These are phyloP conservation scores for Fragariocoptes setiger DNA, from an alignment of 1,140 invertebrate species.

Conservation along the genomic window DNA sequence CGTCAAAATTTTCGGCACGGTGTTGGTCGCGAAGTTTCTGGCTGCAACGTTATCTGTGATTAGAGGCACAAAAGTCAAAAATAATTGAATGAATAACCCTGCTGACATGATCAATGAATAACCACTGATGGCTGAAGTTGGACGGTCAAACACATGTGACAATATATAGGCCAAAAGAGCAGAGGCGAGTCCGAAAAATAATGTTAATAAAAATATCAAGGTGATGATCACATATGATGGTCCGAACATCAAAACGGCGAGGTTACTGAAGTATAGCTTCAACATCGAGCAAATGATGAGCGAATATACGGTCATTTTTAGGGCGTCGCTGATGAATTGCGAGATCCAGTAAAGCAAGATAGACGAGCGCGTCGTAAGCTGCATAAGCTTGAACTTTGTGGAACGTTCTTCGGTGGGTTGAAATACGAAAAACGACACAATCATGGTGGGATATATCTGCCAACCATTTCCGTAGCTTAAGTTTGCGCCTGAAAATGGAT, in stretches of 20 bases:
- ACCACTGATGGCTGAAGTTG: background rate
- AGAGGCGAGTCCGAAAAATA: background rate
- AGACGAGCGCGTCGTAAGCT: slow-evolving; percentile 10
- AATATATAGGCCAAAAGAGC: background rate
- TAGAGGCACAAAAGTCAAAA: too few species aligned
- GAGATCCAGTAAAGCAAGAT: slow-evolving; percentile 8
- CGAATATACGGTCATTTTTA: background rate
- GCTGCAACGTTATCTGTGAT: too few species aligned
- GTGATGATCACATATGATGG: too few species aligned
- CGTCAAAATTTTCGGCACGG: too few species aligned
- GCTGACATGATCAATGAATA: background rate
- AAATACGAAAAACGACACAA: background rate
- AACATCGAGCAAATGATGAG: background rate
- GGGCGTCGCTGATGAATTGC: slow-evolving; percentile 10
- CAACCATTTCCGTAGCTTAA: background rate
- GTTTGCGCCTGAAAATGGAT: background rate
- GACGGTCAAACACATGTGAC: background rate
- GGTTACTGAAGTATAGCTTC: background rate
- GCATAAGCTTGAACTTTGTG: slow-evolving; percentile 9
- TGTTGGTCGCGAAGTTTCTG: too few species aligned
- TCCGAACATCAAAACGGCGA: too few species aligned
- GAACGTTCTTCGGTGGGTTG: background rate
- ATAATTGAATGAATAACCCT: too few species aligned
- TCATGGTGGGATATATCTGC: background rate
- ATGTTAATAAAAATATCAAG: background rate